phyloP scores from a whole-genome alignment of 2,113 vertebrate genomes.

The Myrmecobius fasciatus region DNA sequence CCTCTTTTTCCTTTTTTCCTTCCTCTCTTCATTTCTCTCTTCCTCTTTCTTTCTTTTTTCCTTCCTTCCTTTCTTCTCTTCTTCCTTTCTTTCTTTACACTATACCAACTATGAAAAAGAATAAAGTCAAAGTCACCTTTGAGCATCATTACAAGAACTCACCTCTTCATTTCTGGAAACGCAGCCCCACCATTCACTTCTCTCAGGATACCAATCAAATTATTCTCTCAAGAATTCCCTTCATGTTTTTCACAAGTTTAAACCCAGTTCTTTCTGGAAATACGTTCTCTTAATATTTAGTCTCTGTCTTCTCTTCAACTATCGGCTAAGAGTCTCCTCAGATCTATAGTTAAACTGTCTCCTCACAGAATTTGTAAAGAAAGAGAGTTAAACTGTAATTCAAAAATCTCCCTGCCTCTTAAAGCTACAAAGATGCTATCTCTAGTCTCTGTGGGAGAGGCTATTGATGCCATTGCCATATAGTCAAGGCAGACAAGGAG shows the following conservation, averaged over 20 bases:
- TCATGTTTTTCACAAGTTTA: background rate
- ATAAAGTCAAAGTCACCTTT: background rate
- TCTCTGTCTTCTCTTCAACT: background rate
- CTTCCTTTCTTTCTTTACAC: background rate
- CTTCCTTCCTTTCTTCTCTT: background rate
- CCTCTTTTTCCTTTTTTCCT: background rate
- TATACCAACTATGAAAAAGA: background rate
- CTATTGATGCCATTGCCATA: background rate
- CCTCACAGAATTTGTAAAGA: background rate
- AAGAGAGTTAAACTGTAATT: background rate
- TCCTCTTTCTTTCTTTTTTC: background rate
- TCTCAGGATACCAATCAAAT: background rate
- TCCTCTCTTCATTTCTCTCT: background rate
- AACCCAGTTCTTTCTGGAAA: background rate
- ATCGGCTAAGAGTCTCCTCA: background rate
- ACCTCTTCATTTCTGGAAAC: background rate
- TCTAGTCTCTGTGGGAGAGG: background rate
- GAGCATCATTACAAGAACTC: background rate
- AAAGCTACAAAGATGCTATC: background rate
- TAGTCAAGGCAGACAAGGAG: background rate
- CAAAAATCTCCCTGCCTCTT: background rate
- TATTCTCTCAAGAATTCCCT: background rate
- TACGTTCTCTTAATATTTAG: background rate
- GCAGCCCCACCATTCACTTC: background rate
- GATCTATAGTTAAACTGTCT: background rate